phyloP scores from a whole-genome alignment of 2,113 vertebrate genomes.

The Maccullochella peelii region DNA sequence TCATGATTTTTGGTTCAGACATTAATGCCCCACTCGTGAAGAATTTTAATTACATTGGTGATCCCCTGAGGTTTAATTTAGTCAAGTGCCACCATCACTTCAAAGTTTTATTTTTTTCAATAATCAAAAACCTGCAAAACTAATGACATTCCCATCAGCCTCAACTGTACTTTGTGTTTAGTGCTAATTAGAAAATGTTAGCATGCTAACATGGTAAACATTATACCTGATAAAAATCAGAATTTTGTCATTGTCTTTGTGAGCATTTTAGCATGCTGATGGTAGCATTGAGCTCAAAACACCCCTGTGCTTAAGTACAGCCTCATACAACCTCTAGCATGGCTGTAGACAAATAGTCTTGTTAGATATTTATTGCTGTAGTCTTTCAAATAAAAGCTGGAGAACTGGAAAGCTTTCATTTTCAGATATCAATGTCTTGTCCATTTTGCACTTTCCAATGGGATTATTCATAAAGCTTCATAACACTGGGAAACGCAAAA shows the following conservation, averaged over 20 bases:
- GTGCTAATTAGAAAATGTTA: too few species aligned
- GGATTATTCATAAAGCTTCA: conserved; percentile 4
- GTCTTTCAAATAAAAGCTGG: neutral
- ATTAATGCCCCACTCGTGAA: too few species aligned
- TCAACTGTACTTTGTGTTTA: too few species aligned
- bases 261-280: neutral
- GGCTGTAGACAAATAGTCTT: neutral
- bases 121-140: too few species aligned
- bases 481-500: neutral
- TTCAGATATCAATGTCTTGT: neutral
- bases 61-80: too few species aligned
- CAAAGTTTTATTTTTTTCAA: too few species aligned
- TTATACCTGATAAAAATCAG: too few species aligned
- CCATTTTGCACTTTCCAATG: neutral
- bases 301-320: neutral
- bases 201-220: too few species aligned
- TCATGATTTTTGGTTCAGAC: too few species aligned
- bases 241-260: neutral
- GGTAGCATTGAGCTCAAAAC: neutral
- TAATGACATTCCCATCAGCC: too few species aligned
- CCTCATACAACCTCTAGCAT: neutral
- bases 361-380: neutral
- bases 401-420: neutral
- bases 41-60: too few species aligned
- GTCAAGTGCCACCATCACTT: too few species aligned